Evolutionary conservation across 2,797 vertebrate genomes (phyloP), one percentile per base, ranked within the genome.

Genomic region (Gallirallus australis): DNA sequence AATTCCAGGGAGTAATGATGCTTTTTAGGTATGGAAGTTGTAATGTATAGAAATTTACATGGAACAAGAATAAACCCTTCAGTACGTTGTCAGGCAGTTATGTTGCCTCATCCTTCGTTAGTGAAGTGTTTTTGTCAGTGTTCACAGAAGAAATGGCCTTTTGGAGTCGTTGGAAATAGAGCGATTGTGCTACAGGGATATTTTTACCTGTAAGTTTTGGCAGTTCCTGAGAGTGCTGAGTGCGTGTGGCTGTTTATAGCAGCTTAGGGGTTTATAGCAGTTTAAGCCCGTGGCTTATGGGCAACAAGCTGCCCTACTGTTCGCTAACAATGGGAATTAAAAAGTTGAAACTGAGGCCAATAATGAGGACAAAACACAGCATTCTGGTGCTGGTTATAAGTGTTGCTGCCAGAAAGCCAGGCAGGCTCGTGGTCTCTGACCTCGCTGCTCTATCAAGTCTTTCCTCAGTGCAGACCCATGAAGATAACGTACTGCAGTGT

Each of bases 231-330:
- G 25, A 69, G 73, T 82, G 64, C 84, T 50, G 92, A 54, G 70
- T 23, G 47, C 42, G 65, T 88, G 88, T 71, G 82, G 24, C 54
- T 88, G 85, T 79, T 90, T 8, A 16, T 52, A 91, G 91, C 87
- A 70, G 91, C 75, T 96, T 84, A 90, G 9, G 78, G 86, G 64
- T 91, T 93, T 92, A 91, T 7, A 79, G 90, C 94, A 69, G 81
- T 59, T 86, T 78, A 87, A 87, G 35, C 54, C 75, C 1, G 1
- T 50, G 83, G 81, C 35, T 94, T 69, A 23, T 52, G 56, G 81
- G 56, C 86, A 84, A 48, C 82, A 47, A n/a, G 47, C 56, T 85
- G 3, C 42, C 56, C 82, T 75, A 33, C 30, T 72, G 30, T 30
- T 40, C 28, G 5, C 28, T 45, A 35, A n/a, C 1, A 13, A 31